Base-by-base conservation (phyloP, 2,797 vertebrate genomes). In the Gambusia yucatana region DNA sequence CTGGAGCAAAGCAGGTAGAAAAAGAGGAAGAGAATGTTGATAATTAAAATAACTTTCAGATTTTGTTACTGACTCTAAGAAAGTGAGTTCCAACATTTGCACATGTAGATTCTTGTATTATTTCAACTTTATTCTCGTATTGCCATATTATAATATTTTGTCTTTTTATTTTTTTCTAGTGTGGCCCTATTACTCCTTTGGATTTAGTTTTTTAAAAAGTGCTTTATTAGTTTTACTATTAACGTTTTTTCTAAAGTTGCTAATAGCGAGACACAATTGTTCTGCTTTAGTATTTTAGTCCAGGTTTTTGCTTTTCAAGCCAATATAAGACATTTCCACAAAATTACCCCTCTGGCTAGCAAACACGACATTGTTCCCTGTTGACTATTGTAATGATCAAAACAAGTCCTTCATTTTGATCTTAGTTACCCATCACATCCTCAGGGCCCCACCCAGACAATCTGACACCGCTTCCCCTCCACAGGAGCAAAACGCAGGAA, bases 391-490 rank as follows among this genome's bases (percentile, higher is more conserved):
- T 9, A 41, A 77, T 4, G 43, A 82, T 72, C 77, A 63, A 86
- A 77, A 91, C 80, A 74, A 76, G 72, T 86, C 88, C 73, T 82
- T 72, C 71, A 79, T 82, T 82, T 85, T 78, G 79, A 73, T 84
- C 77, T 90, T 81, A 79, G 88, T 90, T 88, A 83, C 84, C 80
- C 85, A 86, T 90, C 86, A 79, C 70, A 63, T 89, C 89, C 82
- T 77, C 41, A 0, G 69, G 52, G 57, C 87, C 77, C 84, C 84
- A 59, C 84, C 77, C 75, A 10, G 77, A 89, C 77, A 92, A 95
- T 72, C 81, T n/a, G 79, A 93, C 87, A 84, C 88, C 79, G 82
- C 87, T 91, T 92, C 92, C 90, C 75, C 83, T 83, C 82, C 79
- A 85, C 75, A 83, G 61, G 73, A 93, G 83, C 57, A 28, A 25